Percentiles rank a stretch among this genome's conserved stretches.
These are phyloP conservation scores for Eospalax fontanierii DNA, from an alignment of 2,797 vertebrate genomes.

Conservation along the genomic window DNA sequence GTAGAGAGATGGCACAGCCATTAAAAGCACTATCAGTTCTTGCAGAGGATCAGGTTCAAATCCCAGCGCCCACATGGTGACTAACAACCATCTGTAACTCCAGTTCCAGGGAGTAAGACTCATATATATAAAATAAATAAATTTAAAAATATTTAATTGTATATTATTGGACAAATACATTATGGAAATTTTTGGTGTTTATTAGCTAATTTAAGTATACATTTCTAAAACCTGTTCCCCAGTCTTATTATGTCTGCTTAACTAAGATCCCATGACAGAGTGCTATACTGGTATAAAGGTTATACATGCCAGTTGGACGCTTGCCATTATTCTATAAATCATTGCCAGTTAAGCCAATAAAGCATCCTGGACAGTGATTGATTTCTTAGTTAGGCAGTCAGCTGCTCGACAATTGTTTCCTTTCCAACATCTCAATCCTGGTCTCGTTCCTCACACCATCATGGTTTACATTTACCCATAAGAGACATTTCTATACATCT, in stretches of 20 bases:
- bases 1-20: too few relatives aligned
- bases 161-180: conserved; percentile 42
- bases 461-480: conserved; percentile 65
- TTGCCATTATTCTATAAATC: conserved; percentile 84
- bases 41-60: too few relatives aligned
- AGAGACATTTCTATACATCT: conserved; percentile 78
- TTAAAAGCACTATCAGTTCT: too few relatives aligned
- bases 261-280: conserved; percentile 63
- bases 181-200: conserved; percentile 30
- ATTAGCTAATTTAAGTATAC: conserved; percentile 73
- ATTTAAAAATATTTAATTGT: too few relatives aligned
- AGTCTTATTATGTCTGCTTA: conserved; percentile 49
- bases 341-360: conserved; percentile 84
- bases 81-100: too few relatives aligned
- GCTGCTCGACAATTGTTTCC: conserved; percentile 81
- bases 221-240: conserved; percentile 58
- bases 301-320: conserved; percentile 78
- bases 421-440: conserved; percentile 70
- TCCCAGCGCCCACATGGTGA: too few relatives aligned
- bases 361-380: conserved; percentile 79
- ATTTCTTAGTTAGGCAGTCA: conserved; percentile 84
- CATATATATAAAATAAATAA: too few relatives aligned
- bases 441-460: conserved; percentile 66
- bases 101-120: too few relatives aligned
- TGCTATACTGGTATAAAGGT: conserved; percentile 71